phyloP scores from a whole-genome alignment of 2,797 vertebrate genomes.

The Acanthopagrus latus region DNA sequence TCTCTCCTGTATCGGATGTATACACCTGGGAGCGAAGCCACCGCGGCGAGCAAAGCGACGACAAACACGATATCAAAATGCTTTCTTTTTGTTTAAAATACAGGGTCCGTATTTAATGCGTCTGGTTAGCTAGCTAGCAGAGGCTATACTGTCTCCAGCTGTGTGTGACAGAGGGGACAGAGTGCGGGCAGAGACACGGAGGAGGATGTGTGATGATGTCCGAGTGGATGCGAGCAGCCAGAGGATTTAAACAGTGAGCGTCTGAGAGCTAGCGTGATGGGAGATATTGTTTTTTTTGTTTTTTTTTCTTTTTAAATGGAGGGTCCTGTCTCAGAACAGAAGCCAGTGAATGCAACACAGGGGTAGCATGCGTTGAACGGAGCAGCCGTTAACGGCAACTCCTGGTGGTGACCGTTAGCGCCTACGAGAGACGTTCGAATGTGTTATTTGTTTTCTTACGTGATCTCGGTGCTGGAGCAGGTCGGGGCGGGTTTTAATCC shows the following conservation, averaged over 20 bases:
- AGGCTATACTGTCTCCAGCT: conserved; percentile 70
- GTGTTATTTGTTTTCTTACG: conserved; percentile 68
- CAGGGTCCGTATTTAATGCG: conserved; percentile 36
- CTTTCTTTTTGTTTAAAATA: background rate
- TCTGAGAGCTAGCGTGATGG: conserved; percentile 45
- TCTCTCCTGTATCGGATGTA: background rate
- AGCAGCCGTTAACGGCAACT: conserved; percentile 1
- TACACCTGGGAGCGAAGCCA: conserved; percentile 5
- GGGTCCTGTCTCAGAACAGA: conserved; percentile 18
- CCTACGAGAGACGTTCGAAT: conserved; percentile 2
- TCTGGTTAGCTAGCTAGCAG: conserved; percentile 66
- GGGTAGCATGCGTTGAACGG: too few relatives aligned
- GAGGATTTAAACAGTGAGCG: conserved; percentile 53
- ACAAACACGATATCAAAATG: conserved; percentile 5
- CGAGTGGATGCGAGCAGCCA: conserved; percentile 56
- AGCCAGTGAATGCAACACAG: background rate
- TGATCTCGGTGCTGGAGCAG: conserved; percentile 55
- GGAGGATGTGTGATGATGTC: conserved; percentile 51
- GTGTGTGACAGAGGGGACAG: conserved; percentile 26
- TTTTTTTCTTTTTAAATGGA: conserved; percentile 3
- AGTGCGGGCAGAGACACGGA: conserved; percentile 14
- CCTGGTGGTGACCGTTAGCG: background rate
- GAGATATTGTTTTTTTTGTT: conserved; percentile 45
- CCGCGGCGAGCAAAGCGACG: background rate
- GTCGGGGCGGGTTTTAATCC: conserved; percentile 74